phyloP scores from a whole-genome alignment of 2,113 vertebrate species.

The Galeopterus variegatus region DNA sequence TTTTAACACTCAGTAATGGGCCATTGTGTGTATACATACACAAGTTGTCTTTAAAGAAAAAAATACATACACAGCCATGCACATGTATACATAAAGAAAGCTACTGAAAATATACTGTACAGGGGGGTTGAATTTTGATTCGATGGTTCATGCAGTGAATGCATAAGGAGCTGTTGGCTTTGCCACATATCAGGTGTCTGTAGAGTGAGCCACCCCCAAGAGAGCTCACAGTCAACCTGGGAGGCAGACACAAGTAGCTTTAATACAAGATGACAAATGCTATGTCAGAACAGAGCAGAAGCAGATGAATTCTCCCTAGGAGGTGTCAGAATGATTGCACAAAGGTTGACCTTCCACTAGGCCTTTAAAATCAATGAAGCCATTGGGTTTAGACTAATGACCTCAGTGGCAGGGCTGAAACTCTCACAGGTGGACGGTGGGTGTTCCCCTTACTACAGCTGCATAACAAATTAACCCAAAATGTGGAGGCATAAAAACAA shows the following conservation, averaged over 20 bases:
- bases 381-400: background rate
- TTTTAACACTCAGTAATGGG: slow-evolving; percentile 24
- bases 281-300: background rate
- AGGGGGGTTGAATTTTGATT: slow-evolving; percentile 11
- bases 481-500: background rate
- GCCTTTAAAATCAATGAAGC: slow-evolving; percentile 31
- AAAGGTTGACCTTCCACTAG: slow-evolving; percentile 27
- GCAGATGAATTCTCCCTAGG: background rate
- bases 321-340: background rate
- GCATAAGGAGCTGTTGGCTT: background rate
- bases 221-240: background rate
- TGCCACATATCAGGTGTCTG: background rate
- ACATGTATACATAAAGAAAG: background rate
- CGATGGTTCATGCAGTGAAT: background rate
- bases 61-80: background rate
- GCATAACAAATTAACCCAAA: background rate
- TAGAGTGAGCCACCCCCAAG: background rate
- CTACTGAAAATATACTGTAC: background rate
- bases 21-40: background rate
- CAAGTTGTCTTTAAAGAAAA: slow-evolving; percentile 49
- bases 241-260: slow-evolving; percentile 17
- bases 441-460: background rate
- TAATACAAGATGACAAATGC: background rate
- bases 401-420: background rate
- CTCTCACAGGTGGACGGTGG: background rate